Conservation (phyloP, 2,797 vertebrate genomes). For the Okamejei kenojei region DNA sequence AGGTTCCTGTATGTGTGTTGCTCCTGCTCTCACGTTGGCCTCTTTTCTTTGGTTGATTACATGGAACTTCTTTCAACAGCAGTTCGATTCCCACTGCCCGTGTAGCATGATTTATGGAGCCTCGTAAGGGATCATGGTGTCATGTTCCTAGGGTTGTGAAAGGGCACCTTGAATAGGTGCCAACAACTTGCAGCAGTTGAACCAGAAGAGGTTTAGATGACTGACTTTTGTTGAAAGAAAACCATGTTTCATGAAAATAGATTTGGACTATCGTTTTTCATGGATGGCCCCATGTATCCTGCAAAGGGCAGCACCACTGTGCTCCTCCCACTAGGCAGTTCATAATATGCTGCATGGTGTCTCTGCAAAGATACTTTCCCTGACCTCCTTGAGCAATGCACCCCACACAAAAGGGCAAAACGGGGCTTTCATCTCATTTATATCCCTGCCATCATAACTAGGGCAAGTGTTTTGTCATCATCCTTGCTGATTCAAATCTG, state of each 20-base stretch:
- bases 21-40: constrained; percentile 59
- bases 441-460: neutral
- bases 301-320: neutral
- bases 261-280: neutral
- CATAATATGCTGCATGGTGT: neutral
- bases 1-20: constrained; percentile 58
- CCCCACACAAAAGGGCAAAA: neutral
- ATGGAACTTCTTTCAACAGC: constrained; percentile 61
- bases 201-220: neutral
- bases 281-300: neutral
- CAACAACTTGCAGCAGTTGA: constrained; percentile 6
- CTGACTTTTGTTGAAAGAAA: neutral
- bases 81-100: constrained; percentile 48
- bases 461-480: neutral
- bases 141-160: constrained; percentile 36
- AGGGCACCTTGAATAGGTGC: constrained; percentile 16
- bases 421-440: neutral
- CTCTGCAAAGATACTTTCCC: constrained; percentile 7
- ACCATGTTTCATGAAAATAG: constrained; percentile 2
- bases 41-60: constrained; percentile 69
- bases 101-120: constrained; percentile 42
- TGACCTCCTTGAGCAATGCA: neutral
- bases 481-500: neutral
- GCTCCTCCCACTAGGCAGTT: neutral
- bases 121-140: constrained; percentile 51